Evolutionary conservation across 2,113 vertebrate species (phyloP).

Genomic region (Rhinichthys klamathensis): DNA sequence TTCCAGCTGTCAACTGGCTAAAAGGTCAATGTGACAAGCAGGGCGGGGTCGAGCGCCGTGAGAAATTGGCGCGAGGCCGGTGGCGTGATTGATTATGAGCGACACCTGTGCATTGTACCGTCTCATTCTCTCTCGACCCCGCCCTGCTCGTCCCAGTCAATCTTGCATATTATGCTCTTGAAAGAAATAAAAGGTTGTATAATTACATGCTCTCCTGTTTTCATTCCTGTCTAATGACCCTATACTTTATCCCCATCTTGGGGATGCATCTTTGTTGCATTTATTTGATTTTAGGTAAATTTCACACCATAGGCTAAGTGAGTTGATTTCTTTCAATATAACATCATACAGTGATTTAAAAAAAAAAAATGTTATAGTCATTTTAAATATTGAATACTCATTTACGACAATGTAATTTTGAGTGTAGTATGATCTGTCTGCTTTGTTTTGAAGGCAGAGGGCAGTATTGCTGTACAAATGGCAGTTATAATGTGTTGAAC

Average conservation of each 20-base stretch:
- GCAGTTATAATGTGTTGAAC: neutral
- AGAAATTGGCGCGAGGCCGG: too few species aligned
- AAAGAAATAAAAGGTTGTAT: constrained; percentile 26
- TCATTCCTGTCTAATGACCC: neutral
- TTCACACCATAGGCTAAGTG: neutral
- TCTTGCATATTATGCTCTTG: neutral
- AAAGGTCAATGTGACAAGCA: neutral
- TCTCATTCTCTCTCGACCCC: too few species aligned
- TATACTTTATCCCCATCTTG: neutral
- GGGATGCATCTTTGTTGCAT: neutral
- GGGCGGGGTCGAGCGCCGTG: too few species aligned
- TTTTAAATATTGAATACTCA: neutral
- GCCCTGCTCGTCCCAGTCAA: neutral
- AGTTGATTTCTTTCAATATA: neutral
- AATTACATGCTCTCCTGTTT: neutral
- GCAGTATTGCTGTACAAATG: constrained; percentile 18
- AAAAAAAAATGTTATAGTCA: too few species aligned
- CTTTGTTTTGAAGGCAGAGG: neutral
- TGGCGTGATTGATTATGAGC: too few species aligned
- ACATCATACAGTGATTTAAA: neutral
- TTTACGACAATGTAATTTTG: neutral
- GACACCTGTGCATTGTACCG: too few species aligned
- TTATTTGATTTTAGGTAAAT: neutral
- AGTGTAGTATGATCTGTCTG: neutral
- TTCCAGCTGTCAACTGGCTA: constrained; percentile 20